phyloP scores from a whole-genome alignment of 1,140 invertebrate genomes.

The Bombus cullumanus region DNA sequence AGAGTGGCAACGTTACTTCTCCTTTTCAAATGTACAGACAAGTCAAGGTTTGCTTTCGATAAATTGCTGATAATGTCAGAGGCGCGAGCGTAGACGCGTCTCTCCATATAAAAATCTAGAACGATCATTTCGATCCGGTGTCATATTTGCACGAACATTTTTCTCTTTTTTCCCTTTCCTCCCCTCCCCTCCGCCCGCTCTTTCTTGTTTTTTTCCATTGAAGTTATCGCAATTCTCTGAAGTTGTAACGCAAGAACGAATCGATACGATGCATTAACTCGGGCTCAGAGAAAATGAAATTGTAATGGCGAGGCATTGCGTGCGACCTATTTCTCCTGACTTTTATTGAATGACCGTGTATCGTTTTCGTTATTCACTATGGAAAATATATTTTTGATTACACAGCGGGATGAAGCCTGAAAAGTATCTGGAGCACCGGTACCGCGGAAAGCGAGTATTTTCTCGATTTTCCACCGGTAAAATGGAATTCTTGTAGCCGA shows the following conservation, averaged over 20 bases:
- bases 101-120: neutral
- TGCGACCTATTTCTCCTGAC: conserved; percentile 25
- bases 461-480: neutral
- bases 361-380: neutral
- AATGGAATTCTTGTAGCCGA: neutral
- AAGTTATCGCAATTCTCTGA: neutral
- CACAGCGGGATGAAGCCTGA: neutral
- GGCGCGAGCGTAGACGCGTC: neutral
- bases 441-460: neutral
- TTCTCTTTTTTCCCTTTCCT: neutral
- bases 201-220: neutral
- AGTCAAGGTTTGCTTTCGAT: conserved; percentile 19
- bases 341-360: conserved; percentile 5
- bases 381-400: conserved; percentile 27
- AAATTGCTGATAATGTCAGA: neutral
- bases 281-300: conserved; percentile 40
- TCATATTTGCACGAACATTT: neutral
- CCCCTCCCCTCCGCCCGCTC: too few relatives aligned
- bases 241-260: conserved; percentile 25
- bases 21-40: conserved; percentile 29
- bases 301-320: conserved; percentile 22
- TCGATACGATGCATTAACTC: conserved; percentile 43
- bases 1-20: conserved; percentile 30
- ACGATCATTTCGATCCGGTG: neutral
- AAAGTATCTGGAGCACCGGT: conserved; percentile 4